Base-by-base conservation (phyloP, 2,888 invertebrate species). In the Crepidodera aurea region DNA sequence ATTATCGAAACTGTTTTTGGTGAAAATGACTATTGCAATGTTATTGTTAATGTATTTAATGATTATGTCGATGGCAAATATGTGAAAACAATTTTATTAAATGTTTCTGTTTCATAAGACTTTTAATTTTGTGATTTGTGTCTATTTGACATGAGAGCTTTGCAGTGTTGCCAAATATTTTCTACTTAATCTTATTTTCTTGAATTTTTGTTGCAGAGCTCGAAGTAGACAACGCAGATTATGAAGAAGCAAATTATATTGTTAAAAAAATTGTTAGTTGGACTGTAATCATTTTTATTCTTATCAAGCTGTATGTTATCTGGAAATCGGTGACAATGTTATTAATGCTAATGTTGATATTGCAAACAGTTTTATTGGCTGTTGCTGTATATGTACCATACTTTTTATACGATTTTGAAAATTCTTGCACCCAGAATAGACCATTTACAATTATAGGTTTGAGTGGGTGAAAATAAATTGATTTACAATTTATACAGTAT, bases 251-350 rank as follows among this genome's bases (percentile, higher is more conserved):
- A 10, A 40, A 40, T 34, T 15, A 19, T 15, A 10, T 48, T 13
- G 13, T 29, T 2, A 48, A 25, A 51, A 51, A 64, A 46, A 53
- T 40, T 32, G 27, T 61, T 10, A 60, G 40, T n/a, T 66, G 66
- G 66, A 56, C 61, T 15, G 16, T 64, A 12, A 58, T 64, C 1
- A 64, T 66, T 46, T 48, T 56, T 7, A 44, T 66, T 16, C 27
- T 66, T 12, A 60, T 57, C 19, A 53, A 59, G 25, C 12, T 62
- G 16, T 66, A 62, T 57, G 39, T 64, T 27, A 48, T 60, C 2
- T 64, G 55, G 61, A 66, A 66, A 39, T 51, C 53, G 18, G 48
- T 27, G 12, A 27, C 48, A 29, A 13, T 48, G 27, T 27, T 48
- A 29, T 13, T 48, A 27, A 48, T 48, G 25, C 1, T 48, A 1